Percentiles rank a stretch among this genome's conserved stretches.
Evolutionary conservation across 2,113 vertebrate species (phyloP).

Genomic region (Oreochromis aureus): DNA sequence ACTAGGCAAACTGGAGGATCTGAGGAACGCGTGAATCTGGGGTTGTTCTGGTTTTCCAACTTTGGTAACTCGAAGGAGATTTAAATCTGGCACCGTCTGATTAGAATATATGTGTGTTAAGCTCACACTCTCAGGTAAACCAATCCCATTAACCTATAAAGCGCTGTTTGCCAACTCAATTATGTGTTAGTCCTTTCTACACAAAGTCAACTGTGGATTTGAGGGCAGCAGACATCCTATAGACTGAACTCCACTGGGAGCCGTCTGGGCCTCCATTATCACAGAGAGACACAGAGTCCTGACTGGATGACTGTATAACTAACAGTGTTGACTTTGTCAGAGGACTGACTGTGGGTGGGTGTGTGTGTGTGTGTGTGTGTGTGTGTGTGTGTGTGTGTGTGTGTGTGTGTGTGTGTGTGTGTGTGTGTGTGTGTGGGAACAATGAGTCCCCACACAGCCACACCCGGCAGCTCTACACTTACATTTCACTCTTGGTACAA

Average conservation of each 20-base stretch:
- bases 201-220: not conserved
- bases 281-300: not conserved
- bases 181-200: constrained; percentile 53
- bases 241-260: constrained; percentile 16
- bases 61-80: not conserved
- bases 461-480: not conserved
- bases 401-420: too few relatives aligned
- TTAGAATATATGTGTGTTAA: not conserved
- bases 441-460: not conserved
- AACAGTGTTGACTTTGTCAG: not conserved
- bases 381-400: too few relatives aligned
- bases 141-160: constrained; percentile 58
- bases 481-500: not conserved
- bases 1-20: not conserved
- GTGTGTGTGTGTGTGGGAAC: not conserved
- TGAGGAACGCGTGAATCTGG: not conserved
- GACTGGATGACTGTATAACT: not conserved
- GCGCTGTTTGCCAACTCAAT: constrained; percentile 50
- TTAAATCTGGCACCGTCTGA: not conserved
- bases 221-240: not conserved
- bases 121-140: not conserved
- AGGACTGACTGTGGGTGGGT: not conserved
- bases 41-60: not conserved
- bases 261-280: not conserved
- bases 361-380: too few relatives aligned